A percentile compares a stretch with the other conserved stretches of the same genome.
phyloP scores from a whole-genome alignment of 1,140 invertebrate species.

The Drosophila biarmipes region DNA sequence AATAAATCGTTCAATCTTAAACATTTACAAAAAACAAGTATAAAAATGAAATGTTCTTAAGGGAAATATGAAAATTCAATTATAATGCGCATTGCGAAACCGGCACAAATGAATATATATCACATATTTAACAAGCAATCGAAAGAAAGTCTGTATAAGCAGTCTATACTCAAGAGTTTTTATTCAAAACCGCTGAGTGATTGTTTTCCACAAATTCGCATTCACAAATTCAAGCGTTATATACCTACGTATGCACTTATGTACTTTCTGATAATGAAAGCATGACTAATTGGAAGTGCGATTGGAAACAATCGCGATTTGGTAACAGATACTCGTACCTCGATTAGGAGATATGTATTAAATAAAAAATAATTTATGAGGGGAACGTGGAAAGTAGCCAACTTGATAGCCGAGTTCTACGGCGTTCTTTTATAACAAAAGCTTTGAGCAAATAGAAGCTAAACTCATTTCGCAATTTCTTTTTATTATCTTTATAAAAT shows the following conservation, averaged over 20 bases:
- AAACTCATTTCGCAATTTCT: not conserved
- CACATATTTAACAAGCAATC: conserved; percentile 7
- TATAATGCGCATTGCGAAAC: not conserved
- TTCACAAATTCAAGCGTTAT: conserved; percentile 3
- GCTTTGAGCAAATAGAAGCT: not conserved
- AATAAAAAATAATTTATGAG: not conserved
- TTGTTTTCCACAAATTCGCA: conserved; percentile 9
- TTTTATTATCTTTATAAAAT: not conserved
- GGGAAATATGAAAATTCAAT: no score
- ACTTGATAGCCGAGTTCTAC: not conserved
- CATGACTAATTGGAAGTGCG: conserved; percentile 35
- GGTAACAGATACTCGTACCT: conserved; percentile 19
- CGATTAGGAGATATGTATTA: conserved; percentile 19
- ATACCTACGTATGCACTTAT: conserved; percentile 3
- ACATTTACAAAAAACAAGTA: no score
- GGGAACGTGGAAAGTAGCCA: not conserved
- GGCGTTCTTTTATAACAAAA: not conserved
- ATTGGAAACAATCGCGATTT: conserved; percentile 38
- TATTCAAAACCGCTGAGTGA: conserved; percentile 15
- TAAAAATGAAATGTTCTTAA: no score
- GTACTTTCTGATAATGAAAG: conserved; percentile 22
- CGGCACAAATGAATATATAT: not conserved
- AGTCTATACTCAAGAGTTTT: conserved; percentile 2
- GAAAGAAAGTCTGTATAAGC: no score
- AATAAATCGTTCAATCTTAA: no score